These are phyloP conservation scores for Acanthococcus lagerstroemiae DNA, from an alignment of 2,888 invertebrate genomes.

Conservation along the genomic window DNA sequence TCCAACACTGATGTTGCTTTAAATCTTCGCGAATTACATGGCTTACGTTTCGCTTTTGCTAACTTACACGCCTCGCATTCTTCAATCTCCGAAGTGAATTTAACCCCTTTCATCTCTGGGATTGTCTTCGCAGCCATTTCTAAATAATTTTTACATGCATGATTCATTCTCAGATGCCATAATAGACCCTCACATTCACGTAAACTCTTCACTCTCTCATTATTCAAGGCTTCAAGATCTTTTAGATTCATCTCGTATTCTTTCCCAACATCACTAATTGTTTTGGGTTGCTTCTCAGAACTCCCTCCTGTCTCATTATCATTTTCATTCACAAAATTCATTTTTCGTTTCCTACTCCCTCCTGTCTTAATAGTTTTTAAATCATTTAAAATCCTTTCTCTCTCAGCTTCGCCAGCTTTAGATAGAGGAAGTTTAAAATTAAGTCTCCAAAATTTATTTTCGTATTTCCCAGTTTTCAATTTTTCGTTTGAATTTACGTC, in stretches of 20 bases:
- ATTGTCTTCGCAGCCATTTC: background rate
- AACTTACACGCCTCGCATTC: background rate
- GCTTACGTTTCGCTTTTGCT: background rate
- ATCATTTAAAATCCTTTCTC: background rate
- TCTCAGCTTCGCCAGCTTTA: background rate
- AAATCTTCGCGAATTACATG: background rate
- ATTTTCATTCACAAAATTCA: too few species aligned
- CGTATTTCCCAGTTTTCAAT: background rate
- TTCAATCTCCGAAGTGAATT: background rate
- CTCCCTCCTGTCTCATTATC: too few species aligned
- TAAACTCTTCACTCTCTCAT: background rate
- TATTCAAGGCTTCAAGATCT: background rate
- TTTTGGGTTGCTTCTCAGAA: background rate
- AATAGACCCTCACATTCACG: background rate
- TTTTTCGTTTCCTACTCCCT: background rate
- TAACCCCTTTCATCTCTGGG: too few species aligned
- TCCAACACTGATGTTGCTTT: too few species aligned
- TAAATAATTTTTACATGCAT: background rate
- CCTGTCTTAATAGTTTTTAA: background rate
- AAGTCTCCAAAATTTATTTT: background rate
- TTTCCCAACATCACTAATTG: too few species aligned
- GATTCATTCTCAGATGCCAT: background rate
- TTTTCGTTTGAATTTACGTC: background rate
- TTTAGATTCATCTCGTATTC: too few species aligned
- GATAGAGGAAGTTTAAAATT: background rate